A percentile compares a stretch with the other conserved stretches of the same genome.
Conservation (phyloP, 2,797 vertebrate genomes). For the Dendrocincla tyrannina region DNA sequence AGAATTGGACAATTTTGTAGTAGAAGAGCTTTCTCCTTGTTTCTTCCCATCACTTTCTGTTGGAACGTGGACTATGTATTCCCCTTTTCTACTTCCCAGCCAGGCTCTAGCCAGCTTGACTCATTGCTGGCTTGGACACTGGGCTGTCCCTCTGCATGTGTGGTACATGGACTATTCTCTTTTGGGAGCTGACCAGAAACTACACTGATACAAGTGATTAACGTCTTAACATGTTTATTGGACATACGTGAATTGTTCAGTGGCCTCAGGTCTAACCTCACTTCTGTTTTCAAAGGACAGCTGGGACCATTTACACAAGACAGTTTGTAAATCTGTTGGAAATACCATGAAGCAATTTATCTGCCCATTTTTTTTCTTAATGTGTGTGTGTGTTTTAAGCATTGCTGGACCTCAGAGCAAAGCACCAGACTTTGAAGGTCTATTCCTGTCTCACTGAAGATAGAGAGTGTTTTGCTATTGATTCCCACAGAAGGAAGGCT, state of each 20-base stretch:
- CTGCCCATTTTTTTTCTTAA: not conserved
- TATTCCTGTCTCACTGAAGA: not conserved
- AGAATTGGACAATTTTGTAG: not conserved
- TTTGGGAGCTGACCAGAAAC: not conserved
- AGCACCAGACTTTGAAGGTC: not conserved
- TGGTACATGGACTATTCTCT: not conserved
- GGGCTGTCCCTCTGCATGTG: rapidly evolving
- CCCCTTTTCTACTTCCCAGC: not conserved
- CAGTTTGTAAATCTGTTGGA: not conserved
- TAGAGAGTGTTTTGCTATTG: not conserved
- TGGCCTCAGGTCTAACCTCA: not conserved
- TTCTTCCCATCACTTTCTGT: not conserved
- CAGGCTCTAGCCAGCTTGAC: not conserved
- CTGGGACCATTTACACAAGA: not conserved
- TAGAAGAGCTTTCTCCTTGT: not conserved
- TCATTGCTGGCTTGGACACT: too few species aligned
- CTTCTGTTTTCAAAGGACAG: not conserved
- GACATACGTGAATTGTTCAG: not conserved
- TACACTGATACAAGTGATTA: not conserved
- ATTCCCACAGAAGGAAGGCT: not conserved
- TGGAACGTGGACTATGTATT: not conserved
- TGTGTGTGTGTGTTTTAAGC: not conserved
- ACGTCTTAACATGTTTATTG: not conserved
- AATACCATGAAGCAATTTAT: not conserved
- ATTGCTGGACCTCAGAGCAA: not conserved